phyloP scores from a whole-genome alignment of 2,797 vertebrate genomes.

The Danio choprae region DNA sequence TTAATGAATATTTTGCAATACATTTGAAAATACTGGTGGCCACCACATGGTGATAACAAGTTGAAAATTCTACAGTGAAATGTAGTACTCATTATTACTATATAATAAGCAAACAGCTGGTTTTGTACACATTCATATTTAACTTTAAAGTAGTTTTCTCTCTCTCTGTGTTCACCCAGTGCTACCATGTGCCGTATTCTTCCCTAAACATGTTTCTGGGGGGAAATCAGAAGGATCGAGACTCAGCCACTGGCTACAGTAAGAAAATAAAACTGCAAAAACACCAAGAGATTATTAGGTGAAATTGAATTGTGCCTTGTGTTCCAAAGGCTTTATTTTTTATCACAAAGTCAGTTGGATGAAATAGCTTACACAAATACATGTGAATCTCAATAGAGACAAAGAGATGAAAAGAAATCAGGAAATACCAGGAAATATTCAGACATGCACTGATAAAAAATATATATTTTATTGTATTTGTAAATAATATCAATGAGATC shows the following conservation, averaged over 20 bases:
- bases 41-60: too few species aligned
- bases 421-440: too few species aligned
- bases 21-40: too few species aligned
- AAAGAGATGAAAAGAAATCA: neutral
- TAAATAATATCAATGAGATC: too few species aligned
- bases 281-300: neutral
- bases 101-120: neutral
- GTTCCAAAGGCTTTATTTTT: too few species aligned
- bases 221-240: slow-evolving; percentile 70
- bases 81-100: neutral
- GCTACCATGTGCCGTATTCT: slow-evolving; percentile 74
- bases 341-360: neutral
- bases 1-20: too few species aligned
- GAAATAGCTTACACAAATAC: neutral
- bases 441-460: too few species aligned
- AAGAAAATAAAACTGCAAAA: slow-evolving; percentile 56
- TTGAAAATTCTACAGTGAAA: too few species aligned
- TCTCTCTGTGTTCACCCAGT: slow-evolving; percentile 60
- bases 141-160: neutral
- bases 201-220: slow-evolving; percentile 79
- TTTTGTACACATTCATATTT: neutral
- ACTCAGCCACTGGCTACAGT: slow-evolving; percentile 77
- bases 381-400: neutral
- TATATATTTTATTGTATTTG: too few species aligned
- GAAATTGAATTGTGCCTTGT: neutral